These are phyloP conservation scores for Malthinus flaveolus DNA, from an alignment of 2,888 invertebrate genomes.

Conservation along the genomic window DNA sequence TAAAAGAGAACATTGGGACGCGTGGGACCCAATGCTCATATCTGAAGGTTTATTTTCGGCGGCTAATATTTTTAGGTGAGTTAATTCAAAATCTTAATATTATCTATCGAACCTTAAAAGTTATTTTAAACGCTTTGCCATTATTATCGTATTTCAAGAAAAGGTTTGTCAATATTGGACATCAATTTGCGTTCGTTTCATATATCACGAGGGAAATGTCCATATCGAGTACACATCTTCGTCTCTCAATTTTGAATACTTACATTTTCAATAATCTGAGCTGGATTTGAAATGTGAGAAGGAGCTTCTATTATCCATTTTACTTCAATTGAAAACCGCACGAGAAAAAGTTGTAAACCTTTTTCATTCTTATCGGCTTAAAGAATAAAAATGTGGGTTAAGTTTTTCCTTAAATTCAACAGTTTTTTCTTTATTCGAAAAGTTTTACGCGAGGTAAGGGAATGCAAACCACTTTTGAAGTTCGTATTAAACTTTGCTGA, in stretches of 20 bases:
- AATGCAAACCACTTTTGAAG: too few species aligned
- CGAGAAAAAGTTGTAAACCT: too few species aligned
- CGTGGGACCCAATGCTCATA: slow-evolving; percentile 97
- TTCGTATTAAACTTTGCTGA: too few species aligned
- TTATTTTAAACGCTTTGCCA: neutral
- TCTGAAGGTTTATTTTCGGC: slow-evolving; percentile 97
- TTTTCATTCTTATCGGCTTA: too few species aligned
- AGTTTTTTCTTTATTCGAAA: too few species aligned
- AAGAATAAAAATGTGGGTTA: too few species aligned
- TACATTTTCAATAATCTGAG: neutral
- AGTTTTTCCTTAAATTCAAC: too few species aligned
- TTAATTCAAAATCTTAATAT: neutral
- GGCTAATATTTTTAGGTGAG: slow-evolving; percentile 89
- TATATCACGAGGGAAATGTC: slow-evolving; percentile 2
- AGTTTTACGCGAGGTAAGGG: too few species aligned
- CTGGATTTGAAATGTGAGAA: too few species aligned
- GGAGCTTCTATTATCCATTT: too few species aligned
- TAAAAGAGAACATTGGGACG: slow-evolving; percentile 90
- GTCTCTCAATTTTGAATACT: neutral
- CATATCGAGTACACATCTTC: neutral
- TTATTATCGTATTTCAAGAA: slow-evolving; percentile 5
- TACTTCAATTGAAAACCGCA: too few species aligned
- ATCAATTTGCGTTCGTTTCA: slow-evolving; percentile 9
- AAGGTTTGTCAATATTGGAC: slow-evolving; percentile 15
- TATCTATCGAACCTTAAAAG: too few species aligned